phyloP scores from a whole-genome alignment of 2,113 vertebrate species.

The Myotis yumanensis region DNA sequence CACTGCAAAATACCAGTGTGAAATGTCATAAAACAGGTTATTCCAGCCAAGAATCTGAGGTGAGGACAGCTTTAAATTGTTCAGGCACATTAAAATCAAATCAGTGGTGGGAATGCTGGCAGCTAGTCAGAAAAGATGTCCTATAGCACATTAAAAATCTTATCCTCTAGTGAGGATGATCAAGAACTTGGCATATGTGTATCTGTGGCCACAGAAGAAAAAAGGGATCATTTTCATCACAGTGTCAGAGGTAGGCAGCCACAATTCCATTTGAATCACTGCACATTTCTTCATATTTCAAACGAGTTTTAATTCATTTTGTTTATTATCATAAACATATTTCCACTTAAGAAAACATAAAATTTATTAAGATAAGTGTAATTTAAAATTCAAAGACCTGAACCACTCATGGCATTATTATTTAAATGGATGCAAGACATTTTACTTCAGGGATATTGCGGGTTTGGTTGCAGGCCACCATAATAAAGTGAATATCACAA shows the following conservation, averaged over 20 bases:
- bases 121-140: constrained; percentile 34
- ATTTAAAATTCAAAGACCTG: background rate
- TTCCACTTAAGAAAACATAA: constrained; percentile 43
- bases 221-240: background rate
- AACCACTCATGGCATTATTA: constrained; percentile 51
- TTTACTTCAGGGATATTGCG: background rate
- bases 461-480: background rate
- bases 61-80: constrained; percentile 51
- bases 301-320: background rate
- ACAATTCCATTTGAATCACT: background rate
- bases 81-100: constrained; percentile 66
- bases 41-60: constrained; percentile 23
- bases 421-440: constrained; percentile 59
- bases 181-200: background rate
- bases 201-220: background rate
- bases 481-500: background rate
- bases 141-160: background rate
- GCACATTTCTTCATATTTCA: background rate
- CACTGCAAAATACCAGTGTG: constrained; percentile 26
- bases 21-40: constrained; percentile 43
- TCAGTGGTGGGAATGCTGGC: constrained; percentile 19
- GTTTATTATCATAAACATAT: constrained; percentile 40
- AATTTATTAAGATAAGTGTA: constrained; percentile 58
- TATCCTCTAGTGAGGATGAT: background rate
- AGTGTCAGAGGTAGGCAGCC: background rate